These are phyloP conservation scores for Pygathrix nemaeus DNA, from an alignment of 2,113 vertebrate genomes.

Conservation along the genomic window DNA sequence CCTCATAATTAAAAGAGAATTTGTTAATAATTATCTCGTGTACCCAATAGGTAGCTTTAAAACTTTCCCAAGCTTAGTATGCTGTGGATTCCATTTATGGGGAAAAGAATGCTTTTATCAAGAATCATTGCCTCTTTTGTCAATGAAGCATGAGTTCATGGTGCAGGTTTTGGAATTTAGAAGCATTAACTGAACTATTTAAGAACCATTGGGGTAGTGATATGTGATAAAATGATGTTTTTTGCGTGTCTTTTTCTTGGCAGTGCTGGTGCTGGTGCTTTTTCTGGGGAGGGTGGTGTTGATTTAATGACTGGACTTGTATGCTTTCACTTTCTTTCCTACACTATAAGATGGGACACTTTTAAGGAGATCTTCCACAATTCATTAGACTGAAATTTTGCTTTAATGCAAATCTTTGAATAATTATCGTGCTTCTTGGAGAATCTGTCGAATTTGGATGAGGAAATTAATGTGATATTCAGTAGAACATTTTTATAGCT, in stretches of 20 bases:
- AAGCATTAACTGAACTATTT: not conserved
- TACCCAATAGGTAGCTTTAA: not conserved
- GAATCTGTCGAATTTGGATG: constrained; percentile 52
- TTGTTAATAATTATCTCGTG: constrained; percentile 35
- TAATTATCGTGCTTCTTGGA: constrained; percentile 3
- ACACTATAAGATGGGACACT: not conserved
- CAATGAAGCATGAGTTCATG: not conserved
- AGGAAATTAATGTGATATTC: constrained; percentile 68
- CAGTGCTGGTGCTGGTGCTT: not conserved
- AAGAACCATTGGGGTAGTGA: not conserved
- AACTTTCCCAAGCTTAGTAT: not conserved
- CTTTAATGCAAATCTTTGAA: not conserved
- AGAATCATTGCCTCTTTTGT: not conserved
- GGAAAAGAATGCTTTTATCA: not conserved
- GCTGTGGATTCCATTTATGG: not conserved
- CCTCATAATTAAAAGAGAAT: constrained; percentile 9
- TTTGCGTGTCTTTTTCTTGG: not conserved
- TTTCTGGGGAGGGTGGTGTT: not conserved
- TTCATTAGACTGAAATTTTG: not conserved
- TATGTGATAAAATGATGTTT: not conserved
- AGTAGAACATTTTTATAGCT: constrained; percentile 26
- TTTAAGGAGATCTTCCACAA: not conserved
- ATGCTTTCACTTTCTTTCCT: not conserved
- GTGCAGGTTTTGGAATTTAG: not conserved
- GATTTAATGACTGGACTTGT: not conserved